A percentile compares a stretch with the other conserved stretches of the same genome.
Evolutionary conservation across 1,140 invertebrate genomes (phyloP).

Genomic region (Ceratina japonica): DNA sequence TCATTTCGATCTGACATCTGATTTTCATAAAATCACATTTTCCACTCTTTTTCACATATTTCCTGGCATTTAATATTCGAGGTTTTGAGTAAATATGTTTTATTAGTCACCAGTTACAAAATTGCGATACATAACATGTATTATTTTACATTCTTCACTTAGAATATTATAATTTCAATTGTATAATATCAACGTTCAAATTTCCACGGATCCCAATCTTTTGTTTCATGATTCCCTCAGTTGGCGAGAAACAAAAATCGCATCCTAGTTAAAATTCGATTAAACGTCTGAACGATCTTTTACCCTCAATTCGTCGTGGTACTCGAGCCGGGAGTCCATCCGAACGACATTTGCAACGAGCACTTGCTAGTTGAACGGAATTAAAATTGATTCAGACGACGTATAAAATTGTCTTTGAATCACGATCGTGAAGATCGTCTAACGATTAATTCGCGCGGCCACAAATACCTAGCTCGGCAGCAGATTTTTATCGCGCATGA

Average conservation of each 20-base stretch:
- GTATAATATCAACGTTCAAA: not conserved
- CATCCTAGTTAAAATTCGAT: not conserved
- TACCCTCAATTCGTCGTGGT: not conserved
- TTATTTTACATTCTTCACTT: not conserved
- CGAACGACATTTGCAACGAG: too few species aligned
- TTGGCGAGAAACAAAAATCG: not conserved
- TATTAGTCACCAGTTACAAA: conserved; percentile 5
- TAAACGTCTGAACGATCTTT: not conserved
- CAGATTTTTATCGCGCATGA: not conserved
- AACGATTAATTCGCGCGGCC: too few species aligned
- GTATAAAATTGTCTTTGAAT: too few species aligned
- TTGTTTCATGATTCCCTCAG: not conserved
- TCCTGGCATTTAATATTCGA: not conserved
- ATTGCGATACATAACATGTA: not conserved
- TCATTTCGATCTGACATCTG: not conserved
- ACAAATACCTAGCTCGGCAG: too few species aligned
- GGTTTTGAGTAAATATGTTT: not conserved
- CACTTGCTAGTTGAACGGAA: too few species aligned
- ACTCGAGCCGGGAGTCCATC: too few species aligned
- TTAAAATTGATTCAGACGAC: too few species aligned
- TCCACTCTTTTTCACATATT: not conserved
- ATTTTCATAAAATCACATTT: not conserved
- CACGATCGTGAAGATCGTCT: too few species aligned
- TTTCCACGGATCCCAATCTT: not conserved
- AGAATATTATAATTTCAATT: not conserved